A percentile compares a stretch with the other conserved stretches of the same genome.
phyloP scores from a whole-genome alignment of 2,888 invertebrate genomes.

The Ypsolopha sequella region DNA sequence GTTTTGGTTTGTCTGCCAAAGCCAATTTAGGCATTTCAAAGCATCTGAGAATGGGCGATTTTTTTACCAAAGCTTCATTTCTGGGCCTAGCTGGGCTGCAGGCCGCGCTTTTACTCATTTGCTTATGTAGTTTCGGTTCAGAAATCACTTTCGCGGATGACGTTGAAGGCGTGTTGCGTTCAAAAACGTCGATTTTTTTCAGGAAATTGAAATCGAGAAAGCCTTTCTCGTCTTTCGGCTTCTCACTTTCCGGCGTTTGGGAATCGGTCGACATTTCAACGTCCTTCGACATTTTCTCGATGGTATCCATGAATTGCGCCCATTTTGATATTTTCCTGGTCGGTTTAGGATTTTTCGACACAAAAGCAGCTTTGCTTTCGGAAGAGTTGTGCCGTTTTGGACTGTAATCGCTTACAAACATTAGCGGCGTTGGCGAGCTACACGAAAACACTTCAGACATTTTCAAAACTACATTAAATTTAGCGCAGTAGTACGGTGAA shows the following conservation, averaged over 20 bases:
- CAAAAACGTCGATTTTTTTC: constrained; percentile 25
- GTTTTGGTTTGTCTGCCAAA: not conserved
- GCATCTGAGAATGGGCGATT: constrained; percentile 31
- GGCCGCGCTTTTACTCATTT: constrained; percentile 32
- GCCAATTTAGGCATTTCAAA: constrained; percentile 36
- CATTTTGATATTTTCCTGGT: constrained; percentile 26
- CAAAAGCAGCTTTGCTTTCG: not conserved
- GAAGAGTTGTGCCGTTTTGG: constrained; percentile 9
- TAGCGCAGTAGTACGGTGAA: no score
- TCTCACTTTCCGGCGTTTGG: constrained; percentile 24
- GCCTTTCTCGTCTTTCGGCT: constrained; percentile 19
- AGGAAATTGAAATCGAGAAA: constrained; percentile 28
- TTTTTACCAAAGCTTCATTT: constrained; percentile 13
- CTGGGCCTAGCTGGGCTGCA: constrained; percentile 25
- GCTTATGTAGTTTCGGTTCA: constrained; percentile 11
- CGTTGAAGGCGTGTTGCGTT: constrained; percentile 19
- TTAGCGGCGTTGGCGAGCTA: constrained; percentile 28
- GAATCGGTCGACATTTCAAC: constrained; percentile 29
- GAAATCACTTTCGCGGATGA: constrained; percentile 20
- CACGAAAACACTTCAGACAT: constrained; percentile 21
- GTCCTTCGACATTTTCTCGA: constrained; percentile 30
- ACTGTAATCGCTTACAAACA: constrained; percentile 40
- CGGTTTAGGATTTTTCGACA: constrained; percentile 5
- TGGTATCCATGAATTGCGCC: constrained; percentile 40
- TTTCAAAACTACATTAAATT: constrained; percentile 6